Evolutionary conservation across 2,888 invertebrate genomes (phyloP), one percentile per base, ranked within the genome.

Genomic region (Drosophila mettleri): DNA sequence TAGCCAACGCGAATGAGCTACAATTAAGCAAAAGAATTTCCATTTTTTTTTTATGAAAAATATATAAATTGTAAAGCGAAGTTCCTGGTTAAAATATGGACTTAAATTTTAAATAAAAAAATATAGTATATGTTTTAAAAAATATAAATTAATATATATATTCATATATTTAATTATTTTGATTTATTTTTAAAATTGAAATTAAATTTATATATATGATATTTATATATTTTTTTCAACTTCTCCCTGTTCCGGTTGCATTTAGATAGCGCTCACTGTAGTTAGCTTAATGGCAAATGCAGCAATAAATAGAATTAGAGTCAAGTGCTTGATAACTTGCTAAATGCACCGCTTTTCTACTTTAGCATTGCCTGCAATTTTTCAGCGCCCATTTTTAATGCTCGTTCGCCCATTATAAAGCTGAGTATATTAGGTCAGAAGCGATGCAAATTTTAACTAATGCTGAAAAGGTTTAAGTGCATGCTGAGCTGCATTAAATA

Each of bases 241-340:
- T 31, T 10, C 8, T 31, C 8, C 31, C 8, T 24, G 3, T 24
- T n/a, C 20, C 4, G 53, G 48, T 10, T 22, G 53, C 69, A 39
- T 53, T 52, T 65, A 61, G 61, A 46, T 58, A 62, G 51, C 41
- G 27, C 46, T 36, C 59, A 53, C 65, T 60, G 62, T 66, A 64
- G 55, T 49, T 52, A 12, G 66, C 77, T 67, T 74, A 77, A 81
- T 76, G 73, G 86, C 78, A 63, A 83, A 67, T 83, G 74, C 84
- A 69, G 86, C 86, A 76, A 78, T 83, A 83, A 86, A 86, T 86
- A 83, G 81, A 83, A 83, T 83, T 83, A 80, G 80, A 80, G 81
- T 86, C 83, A 86, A 83, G 86, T 71, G 69, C 80, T 74, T 86
- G 86, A 86, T 80, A 83, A 83, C 86, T 83, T 68, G 76, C 84